A percentile compares a stretch with the other conserved stretches of the same genome.
These are phyloP conservation scores for Pteronotus mesoamericanus DNA, from an alignment of 2,797 vertebrate species.

Conservation along the genomic window DNA sequence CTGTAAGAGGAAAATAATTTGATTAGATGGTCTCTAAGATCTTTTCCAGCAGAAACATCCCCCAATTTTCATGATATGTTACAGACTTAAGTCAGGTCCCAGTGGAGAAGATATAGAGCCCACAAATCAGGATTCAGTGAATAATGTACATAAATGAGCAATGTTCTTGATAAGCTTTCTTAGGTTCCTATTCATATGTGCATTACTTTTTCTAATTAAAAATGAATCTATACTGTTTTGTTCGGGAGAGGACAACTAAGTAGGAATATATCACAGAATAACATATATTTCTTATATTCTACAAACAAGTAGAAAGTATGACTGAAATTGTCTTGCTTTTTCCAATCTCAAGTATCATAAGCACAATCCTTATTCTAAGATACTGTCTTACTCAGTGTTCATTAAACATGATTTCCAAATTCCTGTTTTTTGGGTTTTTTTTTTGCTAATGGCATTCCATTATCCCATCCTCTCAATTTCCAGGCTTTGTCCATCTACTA, in stretches of 20 bases:
- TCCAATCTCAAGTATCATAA: neutral
- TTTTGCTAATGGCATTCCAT: neutral
- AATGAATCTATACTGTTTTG: neutral
- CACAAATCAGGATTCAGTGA: neutral
- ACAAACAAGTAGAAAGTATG: neutral
- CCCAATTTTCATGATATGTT: neutral
- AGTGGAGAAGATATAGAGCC: neutral
- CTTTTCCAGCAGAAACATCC: neutral
- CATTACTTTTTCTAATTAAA: conserved; percentile 42
- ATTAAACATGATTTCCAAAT: neutral
- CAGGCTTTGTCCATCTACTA: neutral
- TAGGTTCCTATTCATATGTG: neutral
- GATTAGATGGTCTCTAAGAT: neutral
- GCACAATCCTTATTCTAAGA: neutral
- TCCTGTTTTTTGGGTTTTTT: neutral
- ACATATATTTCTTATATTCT: neutral
- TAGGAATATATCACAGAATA: neutral
- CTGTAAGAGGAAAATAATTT: conserved; percentile 18
- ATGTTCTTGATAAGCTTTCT: neutral
- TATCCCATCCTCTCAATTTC: neutral
- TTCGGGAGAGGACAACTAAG: neutral
- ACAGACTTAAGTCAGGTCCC: neutral
- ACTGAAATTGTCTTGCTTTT: neutral
- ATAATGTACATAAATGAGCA: neutral
- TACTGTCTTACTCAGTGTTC: neutral